phyloP scores from a whole-genome alignment of 2,888 invertebrate species.

The Stramonita haemastoma region DNA sequence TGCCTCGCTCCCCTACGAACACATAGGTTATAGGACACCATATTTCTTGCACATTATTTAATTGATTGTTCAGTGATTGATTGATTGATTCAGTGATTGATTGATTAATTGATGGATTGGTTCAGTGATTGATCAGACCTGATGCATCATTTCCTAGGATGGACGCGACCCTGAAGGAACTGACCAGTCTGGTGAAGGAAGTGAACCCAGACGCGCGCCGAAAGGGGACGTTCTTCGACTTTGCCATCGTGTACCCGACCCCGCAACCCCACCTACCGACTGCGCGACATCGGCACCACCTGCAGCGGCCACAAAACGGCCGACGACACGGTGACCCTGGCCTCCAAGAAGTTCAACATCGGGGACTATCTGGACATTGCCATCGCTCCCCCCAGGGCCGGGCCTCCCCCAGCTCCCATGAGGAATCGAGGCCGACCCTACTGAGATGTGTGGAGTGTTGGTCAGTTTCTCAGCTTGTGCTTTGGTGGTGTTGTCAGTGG shows the following conservation, averaged over 20 bases:
- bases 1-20: no score
- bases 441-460: not conserved
- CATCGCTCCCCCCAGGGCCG: conserved; percentile 80
- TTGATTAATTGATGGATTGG: no score
- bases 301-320: conserved; percentile 92
- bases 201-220: conserved; percentile 97
- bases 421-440: conserved; percentile 47
- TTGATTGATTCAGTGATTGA: no score
- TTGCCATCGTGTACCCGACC: conserved; percentile 85
- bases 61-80: no score
- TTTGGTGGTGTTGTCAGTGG: not conserved
- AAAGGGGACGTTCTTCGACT: conserved; percentile 98
- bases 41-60: no score
- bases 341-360: conserved; percentile 87
- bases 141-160: conserved; percentile 71
- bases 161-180: conserved; percentile 96
- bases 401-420: conserved; percentile 56
- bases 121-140: no score
- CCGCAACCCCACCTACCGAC: conserved; percentile 80
- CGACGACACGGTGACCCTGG: conserved; percentile 95
- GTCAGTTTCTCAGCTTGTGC: no score
- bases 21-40: no score
- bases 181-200: conserved; percentile 97
- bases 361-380: conserved; percentile 99
- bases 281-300: conserved; percentile 96